Evolutionary conservation across 2,113 vertebrate genomes (phyloP).

Genomic region (Oncorhynchus tshawytscha): DNA sequence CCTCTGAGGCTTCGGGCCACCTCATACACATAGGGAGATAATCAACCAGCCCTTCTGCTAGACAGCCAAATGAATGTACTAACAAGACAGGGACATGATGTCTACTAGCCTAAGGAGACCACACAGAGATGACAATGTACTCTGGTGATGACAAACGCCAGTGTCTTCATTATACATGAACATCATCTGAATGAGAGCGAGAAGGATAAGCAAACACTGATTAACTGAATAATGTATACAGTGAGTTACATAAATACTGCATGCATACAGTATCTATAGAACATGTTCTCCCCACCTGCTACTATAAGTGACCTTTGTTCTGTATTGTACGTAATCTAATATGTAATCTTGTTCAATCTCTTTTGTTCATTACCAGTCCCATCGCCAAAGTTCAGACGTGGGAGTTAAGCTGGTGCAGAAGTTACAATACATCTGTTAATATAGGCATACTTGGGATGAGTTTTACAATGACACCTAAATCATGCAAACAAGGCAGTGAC

Average conservation of each 20-base stretch:
- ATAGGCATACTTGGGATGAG: no score
- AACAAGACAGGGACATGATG: conserved; percentile 3
- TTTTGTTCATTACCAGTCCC: conserved; percentile 33
- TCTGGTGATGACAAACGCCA: not conserved
- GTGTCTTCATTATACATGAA: not conserved
- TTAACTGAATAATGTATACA: not conserved
- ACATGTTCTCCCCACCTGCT: conserved; percentile 1
- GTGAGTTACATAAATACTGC: not conserved
- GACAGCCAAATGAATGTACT: conserved; percentile 11
- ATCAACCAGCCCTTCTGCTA: conserved; percentile 30
- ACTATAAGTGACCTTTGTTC: conserved; percentile 44
- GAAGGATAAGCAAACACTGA: not conserved
- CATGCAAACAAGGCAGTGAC: no score
- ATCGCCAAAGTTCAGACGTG: not conserved
- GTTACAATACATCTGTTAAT: no score
- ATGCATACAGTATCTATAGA: not conserved
- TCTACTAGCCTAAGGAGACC: conserved; percentile 8
- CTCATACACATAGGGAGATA: conserved; percentile 21
- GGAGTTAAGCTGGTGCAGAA: no score
- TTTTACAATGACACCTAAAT: no score
- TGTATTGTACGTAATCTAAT: conserved; percentile 46
- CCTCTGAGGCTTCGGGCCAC: conserved; percentile 31
- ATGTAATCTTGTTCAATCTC: conserved; percentile 53
- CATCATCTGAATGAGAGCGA: no score
- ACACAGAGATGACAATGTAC: not conserved